Conservation (phyloP, 2,113 vertebrate genomes). For the Emydura subglobosa region DNA sequence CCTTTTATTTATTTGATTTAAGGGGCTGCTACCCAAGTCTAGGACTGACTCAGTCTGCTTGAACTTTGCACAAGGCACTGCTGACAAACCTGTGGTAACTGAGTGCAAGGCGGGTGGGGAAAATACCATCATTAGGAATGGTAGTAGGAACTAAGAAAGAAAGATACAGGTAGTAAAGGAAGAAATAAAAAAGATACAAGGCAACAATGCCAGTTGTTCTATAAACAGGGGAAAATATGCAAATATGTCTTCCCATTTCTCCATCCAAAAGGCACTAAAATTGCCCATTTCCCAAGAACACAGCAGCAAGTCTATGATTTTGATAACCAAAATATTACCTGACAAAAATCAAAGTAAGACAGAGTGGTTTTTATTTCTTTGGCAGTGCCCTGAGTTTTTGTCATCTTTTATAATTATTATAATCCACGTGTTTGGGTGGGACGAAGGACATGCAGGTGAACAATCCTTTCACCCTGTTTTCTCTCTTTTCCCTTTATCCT, state of each 20-base stretch:
- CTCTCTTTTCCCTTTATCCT: background rate
- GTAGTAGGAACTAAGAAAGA: background rate
- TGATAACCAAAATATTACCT: background rate
- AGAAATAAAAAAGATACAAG: background rate
- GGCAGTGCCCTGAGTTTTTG: rapidly evolving
- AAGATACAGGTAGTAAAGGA: background rate
- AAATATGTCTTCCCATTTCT: background rate
- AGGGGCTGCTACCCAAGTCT: too few species aligned
- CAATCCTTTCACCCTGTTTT: background rate
- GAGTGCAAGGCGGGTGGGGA: background rate
- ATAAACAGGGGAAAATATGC: background rate
- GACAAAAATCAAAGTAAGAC: background rate
- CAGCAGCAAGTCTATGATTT: background rate
- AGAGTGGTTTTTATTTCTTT: background rate
- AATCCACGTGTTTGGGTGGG: background rate
- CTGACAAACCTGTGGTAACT: background rate
- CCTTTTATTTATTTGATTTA: too few species aligned
- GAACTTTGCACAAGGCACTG: background rate
- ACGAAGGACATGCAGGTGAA: background rate
- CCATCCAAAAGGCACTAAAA: background rate
- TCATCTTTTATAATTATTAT: background rate
- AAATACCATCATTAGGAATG: background rate
- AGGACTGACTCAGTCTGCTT: too few species aligned
- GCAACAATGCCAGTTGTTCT: background rate
- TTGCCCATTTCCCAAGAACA: background rate